Evolutionary conservation across 2,797 vertebrate species (phyloP).

Genomic region (Alca torda): DNA sequence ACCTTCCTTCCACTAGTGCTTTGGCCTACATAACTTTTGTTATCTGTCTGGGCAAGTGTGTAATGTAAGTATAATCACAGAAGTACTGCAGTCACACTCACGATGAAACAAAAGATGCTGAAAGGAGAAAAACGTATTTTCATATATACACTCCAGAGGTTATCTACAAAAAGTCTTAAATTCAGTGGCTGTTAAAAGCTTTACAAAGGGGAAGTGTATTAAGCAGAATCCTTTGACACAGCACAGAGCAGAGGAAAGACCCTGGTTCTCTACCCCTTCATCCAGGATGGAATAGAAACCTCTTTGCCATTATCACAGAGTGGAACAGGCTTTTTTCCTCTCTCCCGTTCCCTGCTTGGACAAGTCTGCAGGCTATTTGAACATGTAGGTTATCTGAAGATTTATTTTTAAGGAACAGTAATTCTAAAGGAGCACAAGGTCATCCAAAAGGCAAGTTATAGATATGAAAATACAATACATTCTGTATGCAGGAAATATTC

Average conservation of each 20-base stretch:
- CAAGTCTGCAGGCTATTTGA: neutral
- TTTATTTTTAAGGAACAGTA: neutral
- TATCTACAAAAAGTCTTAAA: neutral
- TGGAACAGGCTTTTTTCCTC: fast-evolving
- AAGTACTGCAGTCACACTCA: neutral
- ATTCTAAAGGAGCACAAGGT: neutral
- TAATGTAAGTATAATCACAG: neutral
- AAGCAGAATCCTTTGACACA: neutral
- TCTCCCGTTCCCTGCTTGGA: neutral
- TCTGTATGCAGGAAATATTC: neutral
- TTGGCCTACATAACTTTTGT: neutral
- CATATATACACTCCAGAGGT: neutral
- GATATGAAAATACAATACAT: neutral
- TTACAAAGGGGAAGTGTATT: neutral
- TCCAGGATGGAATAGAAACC: neutral
- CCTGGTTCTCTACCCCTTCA: neutral
- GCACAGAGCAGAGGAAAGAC: neutral
- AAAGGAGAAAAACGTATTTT: neutral
- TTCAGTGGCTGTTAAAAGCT: neutral
- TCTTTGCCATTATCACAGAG: fast-evolving
- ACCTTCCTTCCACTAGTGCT: neutral
- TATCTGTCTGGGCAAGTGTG: neutral
- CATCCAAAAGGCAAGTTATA: neutral
- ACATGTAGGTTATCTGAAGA: neutral
- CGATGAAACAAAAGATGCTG: neutral